These are phyloP conservation scores for Yasuhikotakia modesta DNA, from an alignment of 2,797 vertebrate species.

Conservation along the genomic window DNA sequence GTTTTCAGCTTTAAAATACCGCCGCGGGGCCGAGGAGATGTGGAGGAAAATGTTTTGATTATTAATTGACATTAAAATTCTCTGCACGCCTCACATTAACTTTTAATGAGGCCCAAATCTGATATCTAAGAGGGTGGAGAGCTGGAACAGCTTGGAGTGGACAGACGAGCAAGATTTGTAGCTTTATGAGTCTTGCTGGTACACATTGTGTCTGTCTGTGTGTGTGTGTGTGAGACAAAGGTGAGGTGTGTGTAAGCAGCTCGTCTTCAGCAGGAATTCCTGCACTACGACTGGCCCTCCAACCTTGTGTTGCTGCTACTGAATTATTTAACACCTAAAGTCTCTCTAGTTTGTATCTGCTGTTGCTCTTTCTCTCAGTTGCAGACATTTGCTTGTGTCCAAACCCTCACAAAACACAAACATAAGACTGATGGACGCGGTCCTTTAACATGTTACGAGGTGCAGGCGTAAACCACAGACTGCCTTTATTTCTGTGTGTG, in stretches of 20 bases:
- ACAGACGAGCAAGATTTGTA: slow-evolving; percentile 25
- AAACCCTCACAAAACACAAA: slow-evolving; percentile 15
- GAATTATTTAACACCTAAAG: slow-evolving; percentile 63
- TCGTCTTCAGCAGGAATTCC: slow-evolving; percentile 34
- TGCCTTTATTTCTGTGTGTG: neutral
- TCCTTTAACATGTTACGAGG: slow-evolving; percentile 19
- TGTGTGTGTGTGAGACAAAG: slow-evolving; percentile 31
- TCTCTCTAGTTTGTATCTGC: slow-evolving; percentile 34
- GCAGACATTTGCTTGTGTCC: neutral
- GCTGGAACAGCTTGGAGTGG: neutral
- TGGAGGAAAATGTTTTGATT: slow-evolving; percentile 66
- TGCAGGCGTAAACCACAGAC: slow-evolving; percentile 11
- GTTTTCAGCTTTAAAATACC: slow-evolving; percentile 53
- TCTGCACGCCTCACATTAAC: slow-evolving; percentile 65
- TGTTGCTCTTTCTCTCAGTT: slow-evolving; percentile 21
- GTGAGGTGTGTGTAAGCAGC: slow-evolving; percentile 30
- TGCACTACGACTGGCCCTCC: slow-evolving; percentile 12
- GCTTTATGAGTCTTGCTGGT: neutral
- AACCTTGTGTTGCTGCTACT: slow-evolving; percentile 30
- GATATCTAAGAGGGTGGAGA: slow-evolving; percentile 34
- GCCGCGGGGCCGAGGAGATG: slow-evolving; percentile 55
- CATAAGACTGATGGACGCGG: slow-evolving; percentile 17
- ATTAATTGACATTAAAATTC: slow-evolving; percentile 75
- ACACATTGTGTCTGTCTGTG: neutral
- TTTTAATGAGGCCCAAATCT: slow-evolving; percentile 73